Base-by-base conservation (phyloP, 2,888 invertebrate genomes). In the Tanytarsus gracilentus region DNA sequence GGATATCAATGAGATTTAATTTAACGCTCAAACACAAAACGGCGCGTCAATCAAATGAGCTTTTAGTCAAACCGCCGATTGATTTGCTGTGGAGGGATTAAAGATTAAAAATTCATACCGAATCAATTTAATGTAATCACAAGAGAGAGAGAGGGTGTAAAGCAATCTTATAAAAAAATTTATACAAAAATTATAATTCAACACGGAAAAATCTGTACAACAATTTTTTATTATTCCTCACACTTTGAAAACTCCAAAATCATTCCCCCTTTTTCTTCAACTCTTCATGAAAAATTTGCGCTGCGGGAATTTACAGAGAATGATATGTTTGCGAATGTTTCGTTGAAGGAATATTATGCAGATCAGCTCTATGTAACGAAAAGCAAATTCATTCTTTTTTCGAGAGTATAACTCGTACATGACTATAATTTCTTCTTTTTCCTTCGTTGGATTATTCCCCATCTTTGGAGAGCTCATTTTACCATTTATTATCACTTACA, bases 401-500 rank as follows among this genome's bases (percentile, higher is more conserved):
- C n/a, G n/a, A n/a, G n/a, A n/a, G n/a, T n/a, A n/a, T n/a, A n/a
- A n/a, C n/a, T n/a, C n/a, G n/a, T n/a, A n/a, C n/a, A n/a, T n/a
- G n/a, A n/a, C n/a, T n/a, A n/a, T n/a, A n/a, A n/a, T n/a, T n/a
- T n/a, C n/a, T n/a, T n/a, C n/a, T n/a, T n/a, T n/a, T n/a, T n/a
- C n/a, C n/a, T n/a, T n/a, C n/a, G n/a, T n/a, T n/a, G n/a, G n/a
- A n/a, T n/a, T n/a, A n/a, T n/a, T n/a, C n/a, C n/a, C n/a, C n/a
- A n/a, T n/a, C n/a, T n/a, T n/a, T n/a, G n/a, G n/a, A n/a, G n/a
- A n/a, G n/a, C n/a, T n/a, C n/a, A n/a, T n/a, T n/a, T n/a, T n/a
- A n/a, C n/a, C n/a, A n/a, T n/a, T n/a, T 29, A 58, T 58, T 58
- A 58, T 58, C 58, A 48, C 58, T 58, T 58, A 58, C 48, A 44